Conservation (phyloP, 2,113 vertebrate genomes). For the Gopherus flavomarginatus region DNA sequence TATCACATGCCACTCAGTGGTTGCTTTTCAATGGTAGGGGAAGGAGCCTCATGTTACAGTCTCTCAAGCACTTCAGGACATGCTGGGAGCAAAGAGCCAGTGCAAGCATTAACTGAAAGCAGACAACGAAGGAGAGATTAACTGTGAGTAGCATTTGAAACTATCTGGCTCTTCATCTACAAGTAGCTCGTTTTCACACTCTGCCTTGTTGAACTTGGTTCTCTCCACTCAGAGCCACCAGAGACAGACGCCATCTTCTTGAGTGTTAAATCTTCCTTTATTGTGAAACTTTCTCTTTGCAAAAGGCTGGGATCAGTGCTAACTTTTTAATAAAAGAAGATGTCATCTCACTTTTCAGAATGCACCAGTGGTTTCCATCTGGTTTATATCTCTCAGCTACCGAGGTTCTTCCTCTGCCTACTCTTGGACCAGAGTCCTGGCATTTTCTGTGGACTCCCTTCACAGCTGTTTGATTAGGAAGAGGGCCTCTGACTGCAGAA, state of each 20-base stretch:
- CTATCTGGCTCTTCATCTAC: constrained; percentile 21
- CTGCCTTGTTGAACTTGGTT: neutral
- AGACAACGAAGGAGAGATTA: constrained; percentile 38
- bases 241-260: neutral
- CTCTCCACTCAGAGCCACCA: neutral
- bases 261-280: constrained; percentile 18
- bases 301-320: neutral
- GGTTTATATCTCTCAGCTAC: neutral
- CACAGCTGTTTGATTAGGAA: neutral
- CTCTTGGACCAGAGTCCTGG: neutral
- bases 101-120: constrained; percentile 7
- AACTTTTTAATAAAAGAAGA: neutral
- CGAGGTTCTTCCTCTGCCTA: neutral
- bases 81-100: constrained; percentile 31
- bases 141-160: constrained; percentile 18
- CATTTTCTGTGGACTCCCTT: neutral
- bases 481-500: neutral
- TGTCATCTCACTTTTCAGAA: neutral
- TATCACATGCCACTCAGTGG: constrained; percentile 19
- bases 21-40: constrained; percentile 15
- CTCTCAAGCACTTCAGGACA: neutral
- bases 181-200: constrained; percentile 18
- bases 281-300: constrained; percentile 5
- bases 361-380: neutral
- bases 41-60: neutral